Conservation (phyloP, 2,797 vertebrate species). For the Siniperca undulata region DNA sequence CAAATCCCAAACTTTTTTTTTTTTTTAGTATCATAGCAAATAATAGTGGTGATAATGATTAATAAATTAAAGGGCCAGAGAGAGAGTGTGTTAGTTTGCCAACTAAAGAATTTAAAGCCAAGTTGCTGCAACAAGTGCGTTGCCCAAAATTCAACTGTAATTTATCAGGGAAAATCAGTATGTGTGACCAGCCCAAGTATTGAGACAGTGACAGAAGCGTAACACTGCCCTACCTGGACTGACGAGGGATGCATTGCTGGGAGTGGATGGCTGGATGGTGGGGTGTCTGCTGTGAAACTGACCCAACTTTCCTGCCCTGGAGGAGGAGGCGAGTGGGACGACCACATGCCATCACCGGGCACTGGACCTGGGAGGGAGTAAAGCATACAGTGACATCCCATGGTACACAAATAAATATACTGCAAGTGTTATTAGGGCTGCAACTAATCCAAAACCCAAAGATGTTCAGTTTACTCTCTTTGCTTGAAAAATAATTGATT, state of each 20-base stretch:
- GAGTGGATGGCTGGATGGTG: constrained; percentile 93
- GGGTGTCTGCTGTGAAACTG: constrained; percentile 98
- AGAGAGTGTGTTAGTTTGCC: background rate
- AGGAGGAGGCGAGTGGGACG: constrained; percentile 93
- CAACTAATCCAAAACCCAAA: background rate
- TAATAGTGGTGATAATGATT: too few species aligned
- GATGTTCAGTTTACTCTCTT: background rate
- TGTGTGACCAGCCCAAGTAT: background rate
- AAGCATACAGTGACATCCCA: background rate
- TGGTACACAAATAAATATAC: background rate
- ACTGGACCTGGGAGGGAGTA: constrained; percentile 85
- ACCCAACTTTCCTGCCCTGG: constrained; percentile 99
- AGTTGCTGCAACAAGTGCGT: background rate
- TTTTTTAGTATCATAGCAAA: too few species aligned
- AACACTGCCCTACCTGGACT: constrained; percentile 89
- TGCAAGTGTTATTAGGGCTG: background rate
- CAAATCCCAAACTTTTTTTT: too few species aligned
- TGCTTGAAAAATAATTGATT: background rate
- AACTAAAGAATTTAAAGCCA: background rate
- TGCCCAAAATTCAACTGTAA: background rate
- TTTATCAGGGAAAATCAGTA: background rate
- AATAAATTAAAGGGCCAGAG: background rate
- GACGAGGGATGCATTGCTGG: constrained; percentile 97
- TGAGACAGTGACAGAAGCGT: background rate
- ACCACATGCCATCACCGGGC: constrained; percentile 93